phyloP scores from a whole-genome alignment of 2,113 vertebrate genomes.

The Pterocles orientalis region DNA sequence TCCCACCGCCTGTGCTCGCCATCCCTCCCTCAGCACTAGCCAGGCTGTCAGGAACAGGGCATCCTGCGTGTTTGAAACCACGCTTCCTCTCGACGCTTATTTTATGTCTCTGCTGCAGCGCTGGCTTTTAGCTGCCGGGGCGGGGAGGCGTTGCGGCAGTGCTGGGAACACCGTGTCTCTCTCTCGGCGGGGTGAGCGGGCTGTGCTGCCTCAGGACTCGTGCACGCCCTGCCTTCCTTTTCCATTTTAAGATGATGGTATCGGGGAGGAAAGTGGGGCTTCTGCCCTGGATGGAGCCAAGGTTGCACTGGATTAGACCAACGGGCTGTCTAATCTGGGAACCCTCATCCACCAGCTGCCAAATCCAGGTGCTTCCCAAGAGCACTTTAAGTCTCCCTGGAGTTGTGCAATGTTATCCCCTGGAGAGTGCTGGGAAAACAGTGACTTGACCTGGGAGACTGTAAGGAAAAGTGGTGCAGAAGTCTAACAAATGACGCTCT shows the following conservation, averaged over 20 bases:
- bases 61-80: background rate
- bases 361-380: background rate
- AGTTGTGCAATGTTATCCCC: background rate
- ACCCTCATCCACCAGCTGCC: background rate
- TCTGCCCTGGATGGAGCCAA: background rate
- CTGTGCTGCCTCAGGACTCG: background rate
- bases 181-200: background rate
- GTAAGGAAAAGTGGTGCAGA: background rate
- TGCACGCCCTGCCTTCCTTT: background rate
- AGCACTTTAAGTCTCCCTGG: background rate
- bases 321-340: background rate
- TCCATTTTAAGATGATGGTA: background rate
- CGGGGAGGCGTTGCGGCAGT: background rate
- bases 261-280: background rate
- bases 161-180: background rate
- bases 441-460: background rate
- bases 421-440: background rate
- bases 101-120: background rate
- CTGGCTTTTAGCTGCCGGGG: background rate
- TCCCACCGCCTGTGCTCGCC: background rate
- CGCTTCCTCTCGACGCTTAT: background rate
- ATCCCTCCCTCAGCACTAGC: background rate
- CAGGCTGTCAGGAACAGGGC: rapidly evolving
- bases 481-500: background rate
- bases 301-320: background rate